Base-by-base conservation (phyloP, 1,140 invertebrate species). In the Agraylea sexmaculata region DNA sequence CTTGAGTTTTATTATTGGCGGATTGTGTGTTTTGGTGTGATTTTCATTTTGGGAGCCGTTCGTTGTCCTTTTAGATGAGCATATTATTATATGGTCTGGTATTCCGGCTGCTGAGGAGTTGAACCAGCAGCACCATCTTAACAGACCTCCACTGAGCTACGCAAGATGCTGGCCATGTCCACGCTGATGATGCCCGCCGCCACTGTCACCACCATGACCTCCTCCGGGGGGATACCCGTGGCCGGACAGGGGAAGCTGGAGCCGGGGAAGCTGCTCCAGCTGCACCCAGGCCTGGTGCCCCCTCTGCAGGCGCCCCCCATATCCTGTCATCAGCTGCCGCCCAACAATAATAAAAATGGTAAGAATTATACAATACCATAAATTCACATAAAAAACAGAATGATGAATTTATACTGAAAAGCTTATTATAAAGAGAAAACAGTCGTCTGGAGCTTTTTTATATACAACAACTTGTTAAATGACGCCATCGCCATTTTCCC, bases 101-200 rank as follows among this genome's bases (percentile, higher is more conserved):
- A 70, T 70, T 39, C 48, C 70, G 25, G 69, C 70, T 37, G 66
- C 68, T 11, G 39, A 28, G 2, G 60, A 61, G 40, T 39, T 64
- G 19, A 48, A 60, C 22, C 62, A 62, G 30, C 45, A 61, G 37
- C 62, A 61, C 21, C 57, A n/a, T n/a, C 58, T 12, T 54, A 55
- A 4, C 40, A 62, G 40, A 53, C 59, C 53, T 59, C 51, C 20
- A 57, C 58, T 21, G 45, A 55, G 19, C 55, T 47, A 10, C 58
- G 57, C 32, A 40, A 43, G 23, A 74, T 75, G 72, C 52, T 75
- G 51, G 66, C 72, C 4, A 75, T 75, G 73, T 74, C 73, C 0
- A 73, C 73, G 3, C 50, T 75, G 20, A 75, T 75, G 73, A 73
- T 75, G 72, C 72, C 72, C 0, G 70, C 73, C 7, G 62, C 65